These are phyloP conservation scores for Ifrita kowaldi DNA, from an alignment of 2,113 vertebrate genomes.

Conservation along the genomic window DNA sequence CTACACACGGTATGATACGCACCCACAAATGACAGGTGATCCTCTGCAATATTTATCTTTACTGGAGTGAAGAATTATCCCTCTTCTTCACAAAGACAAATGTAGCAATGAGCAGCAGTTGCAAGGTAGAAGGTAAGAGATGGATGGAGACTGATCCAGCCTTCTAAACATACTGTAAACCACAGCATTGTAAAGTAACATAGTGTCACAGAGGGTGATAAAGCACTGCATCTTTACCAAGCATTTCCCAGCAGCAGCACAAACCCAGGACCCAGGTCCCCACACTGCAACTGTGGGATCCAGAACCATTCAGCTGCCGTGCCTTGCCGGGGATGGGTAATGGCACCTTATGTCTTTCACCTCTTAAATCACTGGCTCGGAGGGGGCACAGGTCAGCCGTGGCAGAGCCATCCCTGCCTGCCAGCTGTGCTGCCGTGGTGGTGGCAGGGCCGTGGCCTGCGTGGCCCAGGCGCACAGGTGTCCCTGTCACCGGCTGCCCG, in stretches of 20 bases:
- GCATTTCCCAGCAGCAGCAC: background rate
- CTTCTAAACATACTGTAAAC: background rate
- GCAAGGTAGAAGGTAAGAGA: slow-evolving; percentile 13
- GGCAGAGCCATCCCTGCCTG: background rate
- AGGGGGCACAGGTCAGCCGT: background rate
- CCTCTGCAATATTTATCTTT: slow-evolving; percentile 34
- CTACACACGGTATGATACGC: background rate
- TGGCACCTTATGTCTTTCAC: background rate
- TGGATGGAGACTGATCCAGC: background rate
- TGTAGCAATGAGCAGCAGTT: background rate
- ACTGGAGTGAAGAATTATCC: slow-evolving; percentile 9
- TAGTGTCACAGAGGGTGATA: background rate
- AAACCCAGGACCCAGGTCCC: background rate
- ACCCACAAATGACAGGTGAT: background rate
- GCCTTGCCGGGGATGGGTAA: background rate
- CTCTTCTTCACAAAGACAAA: slow-evolving; percentile 57
- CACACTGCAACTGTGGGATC: background rate
- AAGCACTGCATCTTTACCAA: background rate
- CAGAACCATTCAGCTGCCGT: background rate
- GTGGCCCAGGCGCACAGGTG: background rate
- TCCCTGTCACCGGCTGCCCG: fast-evolving
- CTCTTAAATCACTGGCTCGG: background rate
- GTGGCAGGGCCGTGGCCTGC: fast-evolving
- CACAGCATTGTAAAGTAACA: background rate
- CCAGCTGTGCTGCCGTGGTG: background rate